phyloP scores from a whole-genome alignment of 2,113 vertebrate species.

The Microcebus lehilahytsara region DNA sequence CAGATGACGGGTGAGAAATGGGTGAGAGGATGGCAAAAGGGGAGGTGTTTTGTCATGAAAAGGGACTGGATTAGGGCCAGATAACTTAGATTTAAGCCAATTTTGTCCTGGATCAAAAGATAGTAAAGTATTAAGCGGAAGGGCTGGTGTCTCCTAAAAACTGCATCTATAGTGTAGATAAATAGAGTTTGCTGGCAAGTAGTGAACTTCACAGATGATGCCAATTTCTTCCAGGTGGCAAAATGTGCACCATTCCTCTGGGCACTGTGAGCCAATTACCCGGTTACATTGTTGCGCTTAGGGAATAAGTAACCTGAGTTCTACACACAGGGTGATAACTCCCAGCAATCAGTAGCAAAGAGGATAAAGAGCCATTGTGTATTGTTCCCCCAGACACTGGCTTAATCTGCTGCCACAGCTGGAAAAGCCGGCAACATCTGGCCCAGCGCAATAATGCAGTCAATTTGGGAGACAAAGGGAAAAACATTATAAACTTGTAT shows the following conservation, averaged over 20 bases:
- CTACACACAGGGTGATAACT: too few species aligned
- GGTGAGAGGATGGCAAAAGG: background rate
- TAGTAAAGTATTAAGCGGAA: background rate
- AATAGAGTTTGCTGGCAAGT: background rate
- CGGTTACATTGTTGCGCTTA: too few species aligned
- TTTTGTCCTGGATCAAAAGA: background rate
- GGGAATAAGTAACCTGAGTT: background rate
- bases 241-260: too few species aligned
- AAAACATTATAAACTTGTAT: background rate
- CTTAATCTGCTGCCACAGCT: background rate
- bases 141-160: background rate
- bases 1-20: rapidly evolving
- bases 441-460: background rate
- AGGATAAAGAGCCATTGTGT: background rate
- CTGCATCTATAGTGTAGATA: too few species aligned
- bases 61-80: background rate
- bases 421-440: background rate
- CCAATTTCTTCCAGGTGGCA: background rate
- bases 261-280: background rate
- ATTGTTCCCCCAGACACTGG: background rate
- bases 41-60: background rate
- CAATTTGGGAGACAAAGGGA: background rate
- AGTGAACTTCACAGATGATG: background rate
- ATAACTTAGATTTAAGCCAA: background rate
- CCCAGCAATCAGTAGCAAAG: background rate